phyloP scores from a whole-genome alignment of 2,797 vertebrate genomes.

The Rhincodon typus region DNA sequence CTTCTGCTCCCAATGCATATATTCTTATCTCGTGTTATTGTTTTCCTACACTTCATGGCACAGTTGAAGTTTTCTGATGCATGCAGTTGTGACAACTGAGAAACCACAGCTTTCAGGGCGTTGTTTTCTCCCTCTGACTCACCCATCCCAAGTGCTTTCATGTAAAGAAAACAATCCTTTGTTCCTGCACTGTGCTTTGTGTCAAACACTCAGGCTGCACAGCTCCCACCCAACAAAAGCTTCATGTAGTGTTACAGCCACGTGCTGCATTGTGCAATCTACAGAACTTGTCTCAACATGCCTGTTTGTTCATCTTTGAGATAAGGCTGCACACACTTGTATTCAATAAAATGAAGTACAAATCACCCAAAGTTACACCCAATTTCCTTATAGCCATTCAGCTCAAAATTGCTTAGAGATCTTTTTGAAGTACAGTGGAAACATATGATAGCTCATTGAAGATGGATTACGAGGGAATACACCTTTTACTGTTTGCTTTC shows the following conservation, averaged over 20 bases:
- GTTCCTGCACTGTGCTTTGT: not conserved
- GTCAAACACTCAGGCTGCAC: not conserved
- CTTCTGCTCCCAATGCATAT: too few species aligned
- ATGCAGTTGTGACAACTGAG: not conserved
- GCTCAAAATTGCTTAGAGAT: not conserved
- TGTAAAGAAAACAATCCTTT: slow-evolving; percentile 9
- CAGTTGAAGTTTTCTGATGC: not conserved
- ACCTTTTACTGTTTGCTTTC: not conserved
- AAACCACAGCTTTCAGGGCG: slow-evolving; percentile 23
- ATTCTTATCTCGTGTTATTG: not conserved
- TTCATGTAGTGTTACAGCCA: not conserved
- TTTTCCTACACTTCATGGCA: not conserved
- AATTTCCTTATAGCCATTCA: not conserved
- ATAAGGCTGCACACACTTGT: not conserved
- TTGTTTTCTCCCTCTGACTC: not conserved
- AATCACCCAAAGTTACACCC: not conserved
- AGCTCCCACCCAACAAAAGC: not conserved
- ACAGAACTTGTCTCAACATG: slow-evolving; percentile 9
- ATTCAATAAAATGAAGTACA: not conserved
- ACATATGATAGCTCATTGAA: not conserved
- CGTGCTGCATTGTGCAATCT: not conserved
- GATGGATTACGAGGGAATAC: not conserved
- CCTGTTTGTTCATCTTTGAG: not conserved
- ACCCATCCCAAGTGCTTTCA: not conserved
- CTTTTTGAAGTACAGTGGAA: not conserved